Percentiles rank a stretch among this genome's conserved stretches.
Evolutionary conservation across 2,797 vertebrate genomes (phyloP).

Genomic region (Distichodus sexfasciatus): DNA sequence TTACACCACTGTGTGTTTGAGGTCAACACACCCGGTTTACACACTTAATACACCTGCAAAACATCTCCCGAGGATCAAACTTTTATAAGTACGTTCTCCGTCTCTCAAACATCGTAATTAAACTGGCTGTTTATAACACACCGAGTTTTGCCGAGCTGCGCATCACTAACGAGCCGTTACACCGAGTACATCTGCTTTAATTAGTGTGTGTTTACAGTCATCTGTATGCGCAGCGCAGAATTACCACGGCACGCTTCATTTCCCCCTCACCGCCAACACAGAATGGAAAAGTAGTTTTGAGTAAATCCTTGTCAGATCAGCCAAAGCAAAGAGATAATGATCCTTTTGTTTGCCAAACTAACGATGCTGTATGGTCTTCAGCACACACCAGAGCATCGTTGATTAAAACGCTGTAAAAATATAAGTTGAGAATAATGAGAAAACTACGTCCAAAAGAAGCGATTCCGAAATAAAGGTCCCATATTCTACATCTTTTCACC

Average conservation of each 20-base stretch:
- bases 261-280: constrained; percentile 1
- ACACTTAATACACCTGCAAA: background rate
- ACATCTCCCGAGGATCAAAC: background rate
- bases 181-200: constrained; percentile 14
- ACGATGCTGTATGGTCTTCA: background rate
- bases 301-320: constrained; percentile 7
- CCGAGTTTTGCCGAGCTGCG: background rate
- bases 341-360: background rate
- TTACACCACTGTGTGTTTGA: too few relatives aligned
- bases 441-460: too few relatives aligned
- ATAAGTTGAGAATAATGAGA: too few relatives aligned
- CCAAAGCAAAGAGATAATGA: background rate
- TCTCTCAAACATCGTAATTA: constrained; percentile 8
- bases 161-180: background rate
- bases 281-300: constrained; percentile 8
- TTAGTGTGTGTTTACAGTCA: constrained; percentile 18
- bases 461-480: too few relatives aligned
- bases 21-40: background rate
- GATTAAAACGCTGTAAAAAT: too few relatives aligned
- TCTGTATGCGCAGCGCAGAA: constrained; percentile 22
- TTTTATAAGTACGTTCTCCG: background rate
- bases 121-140: too few relatives aligned
- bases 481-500: too few relatives aligned
- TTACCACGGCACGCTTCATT: constrained; percentile 18
- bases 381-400: background rate